Percentiles rank a stretch among this genome's conserved stretches.
Evolutionary conservation across 2,797 vertebrate species (phyloP).

Genomic region (Chelmon rostratus): DNA sequence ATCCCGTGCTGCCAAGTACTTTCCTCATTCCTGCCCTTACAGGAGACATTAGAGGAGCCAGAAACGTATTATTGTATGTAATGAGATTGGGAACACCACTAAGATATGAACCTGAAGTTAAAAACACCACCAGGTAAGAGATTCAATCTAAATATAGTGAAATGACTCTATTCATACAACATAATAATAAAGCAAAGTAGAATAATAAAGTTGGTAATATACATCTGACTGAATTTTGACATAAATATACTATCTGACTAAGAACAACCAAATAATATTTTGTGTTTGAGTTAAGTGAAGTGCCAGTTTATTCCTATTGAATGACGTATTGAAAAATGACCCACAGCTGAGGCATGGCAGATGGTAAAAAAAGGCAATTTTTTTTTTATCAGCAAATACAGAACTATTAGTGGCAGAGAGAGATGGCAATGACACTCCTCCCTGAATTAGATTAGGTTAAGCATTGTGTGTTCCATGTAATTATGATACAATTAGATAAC

Average conservation of each 20-base stretch:
- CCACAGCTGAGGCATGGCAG: background rate
- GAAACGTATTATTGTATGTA: background rate
- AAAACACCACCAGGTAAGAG: background rate
- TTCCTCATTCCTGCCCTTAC: constrained; percentile 8
- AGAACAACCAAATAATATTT: background rate
- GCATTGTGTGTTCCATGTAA: background rate
- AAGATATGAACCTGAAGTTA: background rate
- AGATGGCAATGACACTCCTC: background rate
- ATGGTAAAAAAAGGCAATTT: background rate
- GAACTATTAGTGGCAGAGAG: background rate
- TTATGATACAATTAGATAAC: background rate
- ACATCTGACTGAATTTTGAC: background rate
- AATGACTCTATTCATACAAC: background rate
- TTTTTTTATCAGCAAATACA: background rate
- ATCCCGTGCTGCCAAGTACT: background rate
- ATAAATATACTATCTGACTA: background rate
- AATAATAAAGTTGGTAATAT: background rate
- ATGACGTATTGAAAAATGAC: background rate
- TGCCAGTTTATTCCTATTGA: background rate
- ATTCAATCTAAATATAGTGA: background rate
- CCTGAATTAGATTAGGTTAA: background rate
- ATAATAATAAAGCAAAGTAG: background rate
- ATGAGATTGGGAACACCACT: background rate
- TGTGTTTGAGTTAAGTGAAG: background rate
- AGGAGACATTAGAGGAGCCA: background rate